Base-by-base conservation (phyloP, 1,140 invertebrate genomes). In the Trinorchestia longiramus region DNA sequence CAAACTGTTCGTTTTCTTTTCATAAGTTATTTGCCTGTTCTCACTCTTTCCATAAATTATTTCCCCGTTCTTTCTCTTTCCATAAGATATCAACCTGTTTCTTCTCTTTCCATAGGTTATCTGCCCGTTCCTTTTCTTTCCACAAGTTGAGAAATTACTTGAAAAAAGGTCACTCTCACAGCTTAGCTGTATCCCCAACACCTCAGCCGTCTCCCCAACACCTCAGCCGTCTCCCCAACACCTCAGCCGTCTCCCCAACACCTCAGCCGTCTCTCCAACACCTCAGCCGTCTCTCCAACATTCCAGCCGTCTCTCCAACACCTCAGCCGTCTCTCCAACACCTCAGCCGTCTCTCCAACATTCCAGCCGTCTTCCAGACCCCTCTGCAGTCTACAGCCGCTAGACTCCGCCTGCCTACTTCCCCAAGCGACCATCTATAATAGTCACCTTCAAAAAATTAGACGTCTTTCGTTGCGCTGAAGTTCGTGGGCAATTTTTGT, bases 401-500 rank as follows among this genome's bases (percentile, higher is more conserved):
- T 19, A 77, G 28, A 77, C 62, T 36, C 62, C 11, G 62, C 62
- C 62, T 77, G 28, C 62, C 62, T 43, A 43, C 88, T 43, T 90
- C 88, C 88, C 43, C 43, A 15, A 90, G 43, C 4, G 88, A 90
- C n/a, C 88, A 90, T 90, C 88, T 41, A 90, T 90, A 42, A 90
- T 90, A 42, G 88, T 43, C n/a, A 43, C 41, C 88, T 42, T 41
- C 41, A 42, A 90, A 90, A 90, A 90, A 90, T 90, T 42, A 90
- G n/a, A 41, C n/a, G 28, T 42, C 41, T 90, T 90, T 90, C 41
- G 41, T 90, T 90, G 41, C 41, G 11, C 41, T 90, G 88, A 90
- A 90, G 88, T 90, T 90, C 88, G 88, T 90, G 88, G 0, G 23
- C 88, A 87, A 77, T 90, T 90, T 90, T 90, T 87, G 87, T 90